A percentile compares a stretch with the other conserved stretches of the same genome.
phyloP scores from a whole-genome alignment of 2,888 invertebrate species.

The Hypolimnas misippus region DNA sequence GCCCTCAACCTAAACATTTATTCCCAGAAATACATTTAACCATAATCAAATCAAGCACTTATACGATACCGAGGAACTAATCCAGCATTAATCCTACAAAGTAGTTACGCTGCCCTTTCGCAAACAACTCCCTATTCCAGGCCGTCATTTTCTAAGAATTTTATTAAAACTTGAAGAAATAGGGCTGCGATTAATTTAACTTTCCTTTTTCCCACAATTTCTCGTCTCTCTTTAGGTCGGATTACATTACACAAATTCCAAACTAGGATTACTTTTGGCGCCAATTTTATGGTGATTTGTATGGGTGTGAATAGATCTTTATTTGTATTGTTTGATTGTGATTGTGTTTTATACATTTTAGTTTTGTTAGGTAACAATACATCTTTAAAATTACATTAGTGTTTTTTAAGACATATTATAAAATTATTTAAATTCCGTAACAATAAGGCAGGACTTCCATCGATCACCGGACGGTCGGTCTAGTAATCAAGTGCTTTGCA shows the following conservation, averaged over 20 bases:
- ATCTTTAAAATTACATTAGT: no score
- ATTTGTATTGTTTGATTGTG: background rate
- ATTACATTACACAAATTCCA: constrained; percentile 35
- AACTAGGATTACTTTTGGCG: constrained; percentile 38
- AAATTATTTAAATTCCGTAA: no score
- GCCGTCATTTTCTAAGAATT: constrained; percentile 41
- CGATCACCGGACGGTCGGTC: no score
- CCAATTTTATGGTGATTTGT: constrained; percentile 38
- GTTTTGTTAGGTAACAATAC: background rate
- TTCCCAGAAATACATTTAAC: background rate
- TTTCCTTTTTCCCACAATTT: constrained; percentile 47
- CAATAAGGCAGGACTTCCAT: no score
- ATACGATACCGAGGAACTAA: constrained; percentile 8
- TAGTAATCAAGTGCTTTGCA: no score
- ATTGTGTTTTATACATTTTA: background rate
- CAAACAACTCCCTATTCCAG: constrained; percentile 29
- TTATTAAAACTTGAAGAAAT: constrained; percentile 60
- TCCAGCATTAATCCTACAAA: constrained; percentile 18
- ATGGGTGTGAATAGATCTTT: constrained; percentile 17
- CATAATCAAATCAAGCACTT: constrained; percentile 4
- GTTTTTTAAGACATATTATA: no score
- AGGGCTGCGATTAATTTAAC: constrained; percentile 62
- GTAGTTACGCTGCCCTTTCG: constrained; percentile 10
- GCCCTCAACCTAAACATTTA: background rate
- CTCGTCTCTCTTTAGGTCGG: constrained; percentile 33